phyloP scores from a whole-genome alignment of 2,888 invertebrate species.

The Mactromeris polynyma region DNA sequence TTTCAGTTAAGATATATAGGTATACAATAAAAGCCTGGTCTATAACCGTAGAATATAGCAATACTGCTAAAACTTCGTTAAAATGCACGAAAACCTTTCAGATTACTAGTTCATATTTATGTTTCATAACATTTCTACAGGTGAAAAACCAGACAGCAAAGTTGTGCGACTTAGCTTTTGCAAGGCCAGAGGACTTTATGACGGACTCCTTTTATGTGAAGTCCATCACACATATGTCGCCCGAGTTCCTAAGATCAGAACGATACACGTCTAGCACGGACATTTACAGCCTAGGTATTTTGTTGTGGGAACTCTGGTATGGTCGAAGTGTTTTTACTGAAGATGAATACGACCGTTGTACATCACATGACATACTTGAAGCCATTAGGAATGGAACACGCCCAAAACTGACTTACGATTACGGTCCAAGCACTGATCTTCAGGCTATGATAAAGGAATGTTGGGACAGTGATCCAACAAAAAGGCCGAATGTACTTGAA shows the following conservation, averaged over 20 bases:
- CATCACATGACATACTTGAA: constrained; percentile 17
- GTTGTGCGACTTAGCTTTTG: no score
- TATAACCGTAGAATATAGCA: no score
- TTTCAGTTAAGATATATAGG: no score
- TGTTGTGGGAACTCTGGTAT: constrained; percentile 84
- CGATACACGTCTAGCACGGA: constrained; percentile 78
- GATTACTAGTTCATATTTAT: no score
- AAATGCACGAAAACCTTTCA: no score
- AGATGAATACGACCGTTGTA: neutral
- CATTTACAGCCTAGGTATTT: constrained; percentile 79
- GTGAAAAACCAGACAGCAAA: constrained; percentile 73
- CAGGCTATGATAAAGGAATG: constrained; percentile 39
- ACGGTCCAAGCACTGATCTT: constrained; percentile 28
- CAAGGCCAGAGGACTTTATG: no score
- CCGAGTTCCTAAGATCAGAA: constrained; percentile 77
- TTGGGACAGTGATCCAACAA: constrained; percentile 38
- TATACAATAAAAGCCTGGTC: no score
- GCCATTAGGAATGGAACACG: constrained; percentile 35
- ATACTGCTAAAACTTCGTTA: no score
- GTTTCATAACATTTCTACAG: no score
- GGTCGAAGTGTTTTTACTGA: constrained; percentile 71
- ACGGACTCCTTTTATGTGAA: constrained; percentile 82
- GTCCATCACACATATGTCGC: constrained; percentile 81
- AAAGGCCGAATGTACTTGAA: constrained; percentile 31
- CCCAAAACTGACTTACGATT: constrained; percentile 36